Evolutionary conservation across 1,140 invertebrate genomes (phyloP), one percentile per base, ranked within the genome.

Genomic region (Apocrypta bakeri): DNA sequence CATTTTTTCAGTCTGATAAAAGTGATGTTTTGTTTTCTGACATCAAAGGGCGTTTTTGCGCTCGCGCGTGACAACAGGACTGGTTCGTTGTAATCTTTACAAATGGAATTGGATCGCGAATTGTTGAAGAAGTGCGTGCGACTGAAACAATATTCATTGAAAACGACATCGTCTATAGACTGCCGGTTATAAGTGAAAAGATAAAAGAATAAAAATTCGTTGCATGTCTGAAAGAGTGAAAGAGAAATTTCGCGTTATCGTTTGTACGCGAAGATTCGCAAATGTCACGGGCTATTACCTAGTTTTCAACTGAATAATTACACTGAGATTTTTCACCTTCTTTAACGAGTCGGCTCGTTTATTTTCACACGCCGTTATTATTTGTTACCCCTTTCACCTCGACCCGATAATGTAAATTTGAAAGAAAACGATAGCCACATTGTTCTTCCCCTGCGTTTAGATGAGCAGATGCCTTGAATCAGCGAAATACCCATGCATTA

Each of bases 391-490:
- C n/a, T 66, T 29, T 66, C 14, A 2, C 64, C 64, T 27, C 64
- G 24, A 11, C 12, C 9, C 21, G 68, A 21, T 8, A 14, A 37
- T 33, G 29, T 21, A 1, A 3, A 14, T 71, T n/a, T 31, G 27
- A 71, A 21, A 14, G 40, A 72, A 37, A 25, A 64, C 6, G 9
- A 31, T 11, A 24, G 27, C 17, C 48, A 33, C n/a, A 75, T 56
- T 75, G 63, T 75, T 81, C 61, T 73, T 80, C 33, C 33, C 69
- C 25, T 9, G 2, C 33, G 33, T 37, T 9, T 21, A 27, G 37
- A 75, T 17, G 1, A 76, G 72, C 85, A 88, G 83, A 86, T 85
- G 87, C 66, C 74, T 81, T 73, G 78, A 73, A 73, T 73, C 71
- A 8, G 37, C 64, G 33, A n/a, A n/a, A 68, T 75, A 17, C 7